Conservation (phyloP, 2,113 vertebrate genomes). For the Spilogale gracilis region DNA sequence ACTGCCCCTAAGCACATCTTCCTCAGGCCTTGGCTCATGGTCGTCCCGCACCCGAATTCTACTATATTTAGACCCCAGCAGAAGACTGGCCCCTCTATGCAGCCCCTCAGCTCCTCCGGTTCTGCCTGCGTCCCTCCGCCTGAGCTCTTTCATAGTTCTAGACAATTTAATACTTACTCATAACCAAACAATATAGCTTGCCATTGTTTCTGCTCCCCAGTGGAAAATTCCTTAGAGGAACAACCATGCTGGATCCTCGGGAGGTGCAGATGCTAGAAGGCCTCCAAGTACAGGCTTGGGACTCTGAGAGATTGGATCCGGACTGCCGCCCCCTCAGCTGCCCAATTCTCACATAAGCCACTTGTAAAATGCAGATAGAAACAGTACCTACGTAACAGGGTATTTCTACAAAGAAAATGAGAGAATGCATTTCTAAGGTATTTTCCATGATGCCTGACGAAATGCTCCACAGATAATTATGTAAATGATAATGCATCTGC, state of each 20-base stretch:
- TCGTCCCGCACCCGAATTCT: neutral
- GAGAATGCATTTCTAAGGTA: neutral
- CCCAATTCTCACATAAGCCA: neutral
- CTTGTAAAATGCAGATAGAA: neutral
- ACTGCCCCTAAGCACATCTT: neutral
- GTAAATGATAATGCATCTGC: neutral
- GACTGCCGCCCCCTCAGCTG: neutral
- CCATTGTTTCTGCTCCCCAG: neutral
- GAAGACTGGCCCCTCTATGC: neutral
- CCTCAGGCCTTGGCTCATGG: neutral
- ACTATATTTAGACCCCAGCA: neutral
- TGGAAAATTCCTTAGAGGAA: constrained; percentile 49
- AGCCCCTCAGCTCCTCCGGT: neutral
- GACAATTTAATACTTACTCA: neutral
- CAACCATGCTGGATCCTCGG: neutral
- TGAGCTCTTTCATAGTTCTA: neutral
- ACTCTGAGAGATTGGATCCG: neutral
- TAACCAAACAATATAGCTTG: neutral
- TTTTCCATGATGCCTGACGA: neutral
- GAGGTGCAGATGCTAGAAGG: neutral
- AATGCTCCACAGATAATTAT: neutral
- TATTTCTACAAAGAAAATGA: neutral
- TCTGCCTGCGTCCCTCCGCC: neutral
- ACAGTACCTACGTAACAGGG: neutral
- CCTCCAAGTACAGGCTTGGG: neutral